Evolutionary conservation across 2,888 invertebrate genomes (phyloP), one percentile per base, ranked within the genome.

Genomic region (Tanytarsus gracilentus): DNA sequence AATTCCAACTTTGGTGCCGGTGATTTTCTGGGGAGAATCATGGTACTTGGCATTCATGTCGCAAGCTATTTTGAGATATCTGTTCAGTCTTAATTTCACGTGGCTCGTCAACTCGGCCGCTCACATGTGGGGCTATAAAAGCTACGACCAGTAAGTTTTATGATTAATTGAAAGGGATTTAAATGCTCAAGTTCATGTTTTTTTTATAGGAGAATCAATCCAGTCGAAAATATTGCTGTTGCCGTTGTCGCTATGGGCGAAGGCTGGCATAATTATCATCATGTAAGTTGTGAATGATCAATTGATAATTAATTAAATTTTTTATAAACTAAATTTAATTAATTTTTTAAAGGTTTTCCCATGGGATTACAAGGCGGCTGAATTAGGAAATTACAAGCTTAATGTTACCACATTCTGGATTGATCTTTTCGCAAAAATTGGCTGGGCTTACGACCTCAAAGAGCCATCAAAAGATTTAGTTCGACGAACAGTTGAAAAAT

Each of bases 261-360:
- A 72, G 94, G 94, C 4, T 95, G 90, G 87, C 94, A 94, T 76
- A 94, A 94, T 75, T 94, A 90, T 72, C 94, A 94, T 71, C 94
- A 94, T 73, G 44, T 44, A 44, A 40, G 36, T 48, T 5, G 18
- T 48, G 23, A 21, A 11, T 48, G 18, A 26, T 9, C 30, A 9
- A 30, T 49, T 49, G 3, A 25, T 49, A 8, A 49, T 49, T 26
- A 14, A 4, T 25, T 23, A 3, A n/a, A n/a, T 25, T 14, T 1
- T 48, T 9, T 14, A 4, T 23, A 9, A 48, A 6, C 18, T 26
- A 25, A 25, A 25, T 4, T 94, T 89, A 87, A 93, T 93, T 76
- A 94, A 94, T 75, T 94, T 90, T 72, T 93, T 93, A 70, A 94
- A 94, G 73, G 85, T 86, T 3, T 94, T 94, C 73, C 93, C 93